These are phyloP conservation scores for Colaptes auratus DNA, from an alignment of 2,113 vertebrate species.

Conservation along the genomic window DNA sequence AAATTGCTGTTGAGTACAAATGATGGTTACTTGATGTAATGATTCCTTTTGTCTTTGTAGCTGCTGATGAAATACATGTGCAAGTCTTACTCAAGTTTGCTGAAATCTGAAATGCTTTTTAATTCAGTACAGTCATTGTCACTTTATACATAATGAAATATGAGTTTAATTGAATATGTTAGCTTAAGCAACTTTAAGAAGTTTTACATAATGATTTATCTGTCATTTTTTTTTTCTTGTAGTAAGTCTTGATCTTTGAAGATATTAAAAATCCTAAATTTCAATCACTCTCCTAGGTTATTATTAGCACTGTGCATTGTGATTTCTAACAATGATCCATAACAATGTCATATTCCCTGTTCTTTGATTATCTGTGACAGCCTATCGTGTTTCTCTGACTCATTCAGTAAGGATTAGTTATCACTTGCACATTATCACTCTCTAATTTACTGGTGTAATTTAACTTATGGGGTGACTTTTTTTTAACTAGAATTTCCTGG, in stretches of 20 bases:
- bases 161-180: background rate
- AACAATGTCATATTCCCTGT: background rate
- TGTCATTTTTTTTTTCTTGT: background rate
- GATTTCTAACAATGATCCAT: background rate
- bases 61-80: background rate
- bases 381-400: background rate
- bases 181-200: background rate
- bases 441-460: background rate
- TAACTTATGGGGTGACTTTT: background rate
- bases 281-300: background rate
- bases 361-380: background rate
- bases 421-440: background rate
- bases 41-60: background rate
- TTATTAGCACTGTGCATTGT: background rate
- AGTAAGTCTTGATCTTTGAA: background rate
- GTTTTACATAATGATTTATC: background rate
- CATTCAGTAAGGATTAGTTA: background rate
- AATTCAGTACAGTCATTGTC: background rate
- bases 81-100: background rate
- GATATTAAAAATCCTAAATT: background rate
- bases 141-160: background rate
- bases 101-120: background rate
- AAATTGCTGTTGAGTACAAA: background rate
- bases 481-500: background rate
- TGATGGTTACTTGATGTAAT: background rate